Evolutionary conservation across 1,140 invertebrate genomes (phyloP), one percentile per base, ranked within the genome.

Genomic region (Drosophila pseudoobscura): DNA sequence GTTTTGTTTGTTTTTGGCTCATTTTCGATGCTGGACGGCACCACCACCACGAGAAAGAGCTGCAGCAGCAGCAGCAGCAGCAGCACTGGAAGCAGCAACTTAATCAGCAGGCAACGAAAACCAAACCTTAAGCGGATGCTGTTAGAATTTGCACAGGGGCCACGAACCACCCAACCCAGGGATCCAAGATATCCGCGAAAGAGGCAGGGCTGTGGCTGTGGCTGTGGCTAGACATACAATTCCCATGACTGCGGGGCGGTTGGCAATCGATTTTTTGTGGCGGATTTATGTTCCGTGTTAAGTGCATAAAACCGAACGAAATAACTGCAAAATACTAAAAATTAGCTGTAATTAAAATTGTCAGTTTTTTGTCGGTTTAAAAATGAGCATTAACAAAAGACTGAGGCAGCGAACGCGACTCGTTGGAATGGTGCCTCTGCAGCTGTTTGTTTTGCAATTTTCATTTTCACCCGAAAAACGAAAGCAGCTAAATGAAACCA

Each of bases 1-100:
- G 35, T 53, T 75, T 64, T 75, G 71, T 64, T 74, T 73, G 70
- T 87, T 87, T 85, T 85, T 87, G 82, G 72, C 72, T 75, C 72
- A 75, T 75, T 75, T 75, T 68, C 72, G 26, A 46, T 50, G 46
- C 49, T 50, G 64, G 49, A 8, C 44, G 39, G 41, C 17, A 44
- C 17, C 63, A 26, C 41, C 56, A 54, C n/a, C 26, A 44, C 31
- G 31, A 35, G 49, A 11, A 50, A 46, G 41, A 56, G 49, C 53
- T 51, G 41, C 29, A 44, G 45, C 63, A 26, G 60, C 55, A 41
- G 13, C 39, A 44, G n/a, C n/a, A n/a, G n/a, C 47, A 44, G 56
- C 39, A 53, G 31, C 17, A 17, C 29, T 39, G 35, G 35, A 13
- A 52, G 49, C 55, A 75, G 83, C 82, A 85, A 87, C 82, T 85